phyloP scores from a whole-genome alignment of 2,888 invertebrate genomes.

The Zygothrica quintamaculata region DNA sequence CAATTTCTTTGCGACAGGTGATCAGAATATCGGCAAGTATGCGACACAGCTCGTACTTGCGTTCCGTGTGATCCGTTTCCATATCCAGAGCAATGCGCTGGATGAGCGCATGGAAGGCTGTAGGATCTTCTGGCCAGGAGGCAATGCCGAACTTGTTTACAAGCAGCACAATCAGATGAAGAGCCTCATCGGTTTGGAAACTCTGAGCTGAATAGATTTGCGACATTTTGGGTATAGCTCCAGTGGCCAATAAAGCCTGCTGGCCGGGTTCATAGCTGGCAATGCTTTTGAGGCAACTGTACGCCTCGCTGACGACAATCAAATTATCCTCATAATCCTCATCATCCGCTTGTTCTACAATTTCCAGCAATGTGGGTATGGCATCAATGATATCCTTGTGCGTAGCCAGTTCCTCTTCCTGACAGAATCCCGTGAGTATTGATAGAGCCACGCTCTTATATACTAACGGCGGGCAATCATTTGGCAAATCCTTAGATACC shows the following conservation, averaged over 20 bases:
- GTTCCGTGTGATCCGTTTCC: constrained; percentile 93
- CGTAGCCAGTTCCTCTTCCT: constrained; percentile 91
- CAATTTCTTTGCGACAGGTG: constrained; percentile 89
- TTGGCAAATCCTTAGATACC: constrained; percentile 90
- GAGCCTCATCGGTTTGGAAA: constrained; percentile 94
- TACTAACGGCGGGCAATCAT: constrained; percentile 94
- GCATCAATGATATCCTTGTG: constrained; percentile 93
- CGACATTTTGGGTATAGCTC: constrained; percentile 92
- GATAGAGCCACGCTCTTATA: constrained; percentile 96
- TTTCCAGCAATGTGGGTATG: constrained; percentile 92
- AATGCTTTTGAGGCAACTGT: constrained; percentile 92
- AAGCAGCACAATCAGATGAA: constrained; percentile 91
- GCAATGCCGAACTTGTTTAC: constrained; percentile 89
- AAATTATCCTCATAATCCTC: constrained; percentile 94
- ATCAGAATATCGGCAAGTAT: constrained; percentile 90
- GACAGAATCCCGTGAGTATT: constrained; percentile 93
- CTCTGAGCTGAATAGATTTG: constrained; percentile 94
- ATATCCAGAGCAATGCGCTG: constrained; percentile 94
- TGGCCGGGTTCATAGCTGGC: constrained; percentile 92
- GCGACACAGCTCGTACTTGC: constrained; percentile 95
- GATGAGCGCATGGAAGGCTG: constrained; percentile 92
- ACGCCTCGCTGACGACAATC: constrained; percentile 94
- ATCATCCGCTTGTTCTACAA: constrained; percentile 93
- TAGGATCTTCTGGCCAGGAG: constrained; percentile 92
- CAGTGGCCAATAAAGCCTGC: constrained; percentile 90